These are phyloP conservation scores for Euclidia mi DNA, from an alignment of 2,888 invertebrate species.

Conservation along the genomic window DNA sequence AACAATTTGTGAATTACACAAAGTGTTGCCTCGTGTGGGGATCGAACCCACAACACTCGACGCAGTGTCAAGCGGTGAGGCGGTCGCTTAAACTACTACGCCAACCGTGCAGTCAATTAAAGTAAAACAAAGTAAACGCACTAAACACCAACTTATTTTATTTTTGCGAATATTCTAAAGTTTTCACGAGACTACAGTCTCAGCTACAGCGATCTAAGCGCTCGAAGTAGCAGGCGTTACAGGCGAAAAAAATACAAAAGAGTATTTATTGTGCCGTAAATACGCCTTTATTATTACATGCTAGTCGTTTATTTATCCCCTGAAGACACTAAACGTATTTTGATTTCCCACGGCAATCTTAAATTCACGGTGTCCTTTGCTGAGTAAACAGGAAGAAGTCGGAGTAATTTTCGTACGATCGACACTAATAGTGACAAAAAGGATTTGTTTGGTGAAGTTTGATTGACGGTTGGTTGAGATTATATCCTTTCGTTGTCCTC, in stretches of 20 bases:
- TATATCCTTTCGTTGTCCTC: not conserved
- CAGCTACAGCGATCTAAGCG: no score
- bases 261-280: slow-evolving; percentile 49
- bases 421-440: slow-evolving; percentile 6
- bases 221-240: not conserved
- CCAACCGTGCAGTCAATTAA: no score
- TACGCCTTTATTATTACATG: slow-evolving; percentile 49
- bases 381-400: slow-evolving; percentile 37
- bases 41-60: no score
- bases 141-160: no score
- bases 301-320: slow-evolving; percentile 48
- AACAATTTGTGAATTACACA: no score
- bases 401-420: slow-evolving; percentile 24
- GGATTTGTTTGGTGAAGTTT: not conserved
- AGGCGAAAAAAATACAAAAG: not conserved
- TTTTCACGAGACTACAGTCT: no score
- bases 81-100: no score
- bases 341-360: slow-evolving; percentile 57
- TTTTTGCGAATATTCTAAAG: no score
- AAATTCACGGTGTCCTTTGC: slow-evolving; percentile 42
- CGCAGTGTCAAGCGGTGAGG: no score
- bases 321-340: slow-evolving; percentile 53
- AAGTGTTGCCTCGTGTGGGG: no score
- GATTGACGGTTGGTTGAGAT: not conserved
- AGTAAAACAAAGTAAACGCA: no score